Conservation (phyloP, 2,797 vertebrate species). For the Molossus molossus region DNA sequence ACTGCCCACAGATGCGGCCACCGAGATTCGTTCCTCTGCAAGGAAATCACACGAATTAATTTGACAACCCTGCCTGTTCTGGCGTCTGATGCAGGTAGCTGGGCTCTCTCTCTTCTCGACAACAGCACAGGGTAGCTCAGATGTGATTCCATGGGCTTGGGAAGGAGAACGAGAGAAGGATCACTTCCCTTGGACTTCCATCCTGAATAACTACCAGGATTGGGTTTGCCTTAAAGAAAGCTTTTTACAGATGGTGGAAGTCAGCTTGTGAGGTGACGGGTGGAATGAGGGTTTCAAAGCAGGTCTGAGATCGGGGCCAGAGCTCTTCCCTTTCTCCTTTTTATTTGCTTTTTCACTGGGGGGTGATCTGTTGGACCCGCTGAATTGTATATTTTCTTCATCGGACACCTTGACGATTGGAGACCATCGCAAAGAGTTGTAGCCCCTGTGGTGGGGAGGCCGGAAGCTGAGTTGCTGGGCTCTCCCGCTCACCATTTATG, state of each 20-base stretch:
- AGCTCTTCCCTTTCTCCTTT: neutral
- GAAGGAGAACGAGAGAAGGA: neutral
- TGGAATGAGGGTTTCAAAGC: neutral
- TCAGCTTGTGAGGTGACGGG: neutral
- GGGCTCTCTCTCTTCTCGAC: neutral
- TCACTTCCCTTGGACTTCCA: neutral
- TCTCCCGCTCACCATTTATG: neutral
- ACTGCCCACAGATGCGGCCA: neutral
- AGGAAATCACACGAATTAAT: neutral
- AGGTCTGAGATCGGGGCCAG: neutral
- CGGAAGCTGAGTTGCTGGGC: neutral
- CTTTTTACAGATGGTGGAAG: neutral
- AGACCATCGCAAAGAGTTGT: neutral
- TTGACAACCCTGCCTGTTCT: neutral
- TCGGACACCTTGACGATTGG: neutral
- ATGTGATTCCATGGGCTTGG: neutral
- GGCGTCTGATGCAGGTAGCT: neutral
- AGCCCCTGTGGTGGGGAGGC: neutral
- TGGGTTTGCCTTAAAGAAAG: neutral
- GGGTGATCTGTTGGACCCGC: neutral
- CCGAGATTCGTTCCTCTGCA: neutral
- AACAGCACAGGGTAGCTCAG: neutral
- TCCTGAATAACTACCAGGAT: neutral
- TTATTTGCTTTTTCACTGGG: neutral
- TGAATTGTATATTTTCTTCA: neutral